phyloP scores from a whole-genome alignment of 1,140 invertebrate species.

The Ceratina calcarata region DNA sequence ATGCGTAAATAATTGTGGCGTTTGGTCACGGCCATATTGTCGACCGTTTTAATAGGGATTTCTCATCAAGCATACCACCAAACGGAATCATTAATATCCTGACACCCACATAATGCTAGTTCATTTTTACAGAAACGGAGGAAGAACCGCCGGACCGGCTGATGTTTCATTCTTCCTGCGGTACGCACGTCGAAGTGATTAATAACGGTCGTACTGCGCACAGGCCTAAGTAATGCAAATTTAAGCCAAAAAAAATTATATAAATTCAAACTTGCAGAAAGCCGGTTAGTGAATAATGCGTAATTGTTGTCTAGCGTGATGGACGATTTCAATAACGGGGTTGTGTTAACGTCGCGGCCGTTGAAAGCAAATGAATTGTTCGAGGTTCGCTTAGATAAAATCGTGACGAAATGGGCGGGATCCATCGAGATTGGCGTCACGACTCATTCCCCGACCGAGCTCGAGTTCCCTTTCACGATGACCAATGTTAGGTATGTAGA shows the following conservation, averaged over 20 bases:
- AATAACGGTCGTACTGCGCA: constrained; percentile 94
- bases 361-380: constrained; percentile 93
- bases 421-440: constrained; percentile 98
- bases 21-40: background rate
- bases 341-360: constrained; percentile 93
- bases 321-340: constrained; percentile 97
- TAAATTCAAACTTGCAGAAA: background rate
- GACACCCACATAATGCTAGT: background rate
- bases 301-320: constrained; percentile 85
- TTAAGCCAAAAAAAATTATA: background rate
- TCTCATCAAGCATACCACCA: too few relatives aligned
- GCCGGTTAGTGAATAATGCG: background rate
- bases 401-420: constrained; percentile 97
- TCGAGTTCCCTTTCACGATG: constrained; percentile 98
- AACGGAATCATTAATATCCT: too few relatives aligned
- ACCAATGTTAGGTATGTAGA: constrained; percentile 91
- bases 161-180: constrained; percentile 94
- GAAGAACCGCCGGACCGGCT: constrained; percentile 84
- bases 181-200: constrained; percentile 94
- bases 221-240: constrained; percentile 88
- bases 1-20: background rate
- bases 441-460: constrained; percentile 91
- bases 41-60: too few relatives aligned
- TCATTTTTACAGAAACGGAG: constrained; percentile 71
- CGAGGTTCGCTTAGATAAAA: constrained; percentile 92